Percentiles rank a stretch among this genome's conserved stretches.
Conservation (phyloP, 2,797 vertebrate genomes). For the Echeneis naucrates region DNA sequence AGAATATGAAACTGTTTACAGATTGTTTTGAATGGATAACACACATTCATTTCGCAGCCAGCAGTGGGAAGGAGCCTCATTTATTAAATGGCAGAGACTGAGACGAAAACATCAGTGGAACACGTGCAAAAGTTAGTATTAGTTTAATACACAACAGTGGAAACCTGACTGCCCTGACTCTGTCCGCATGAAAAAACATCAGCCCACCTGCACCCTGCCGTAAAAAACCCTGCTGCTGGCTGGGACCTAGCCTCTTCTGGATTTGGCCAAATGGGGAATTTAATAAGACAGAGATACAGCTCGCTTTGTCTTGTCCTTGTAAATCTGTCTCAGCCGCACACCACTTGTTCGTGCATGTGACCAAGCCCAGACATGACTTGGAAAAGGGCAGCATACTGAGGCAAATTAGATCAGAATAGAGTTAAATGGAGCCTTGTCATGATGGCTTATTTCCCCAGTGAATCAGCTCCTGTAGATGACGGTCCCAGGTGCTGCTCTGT, state of each 20-base stretch:
- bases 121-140: too few relatives aligned
- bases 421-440: slow-evolving; percentile 33
- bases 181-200: background rate
- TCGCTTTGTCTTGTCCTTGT: slow-evolving; percentile 59
- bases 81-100: too few relatives aligned
- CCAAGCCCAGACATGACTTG: slow-evolving; percentile 18
- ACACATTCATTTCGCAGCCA: too few relatives aligned
- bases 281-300: slow-evolving; percentile 18
- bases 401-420: slow-evolving; percentile 49
- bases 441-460: slow-evolving; percentile 44
- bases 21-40: background rate
- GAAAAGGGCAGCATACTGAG: slow-evolving; percentile 18
- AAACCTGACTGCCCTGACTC: background rate
- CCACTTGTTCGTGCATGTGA: slow-evolving; percentile 12
- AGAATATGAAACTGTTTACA: background rate
- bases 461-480: slow-evolving; percentile 40
- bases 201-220: background rate
- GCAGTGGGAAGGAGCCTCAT: too few relatives aligned
- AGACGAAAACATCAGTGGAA: too few relatives aligned
- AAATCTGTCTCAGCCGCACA: slow-evolving; percentile 51
- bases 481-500: slow-evolving; percentile 46
- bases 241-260: background rate
- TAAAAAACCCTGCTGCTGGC: too few relatives aligned
- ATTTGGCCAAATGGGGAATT: background rate
- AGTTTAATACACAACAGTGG: background rate